Evolutionary conservation across 2,797 vertebrate species (phyloP), one percentile per base, ranked within the genome.

Genomic region (Buphagus erythrorhynchus): DNA sequence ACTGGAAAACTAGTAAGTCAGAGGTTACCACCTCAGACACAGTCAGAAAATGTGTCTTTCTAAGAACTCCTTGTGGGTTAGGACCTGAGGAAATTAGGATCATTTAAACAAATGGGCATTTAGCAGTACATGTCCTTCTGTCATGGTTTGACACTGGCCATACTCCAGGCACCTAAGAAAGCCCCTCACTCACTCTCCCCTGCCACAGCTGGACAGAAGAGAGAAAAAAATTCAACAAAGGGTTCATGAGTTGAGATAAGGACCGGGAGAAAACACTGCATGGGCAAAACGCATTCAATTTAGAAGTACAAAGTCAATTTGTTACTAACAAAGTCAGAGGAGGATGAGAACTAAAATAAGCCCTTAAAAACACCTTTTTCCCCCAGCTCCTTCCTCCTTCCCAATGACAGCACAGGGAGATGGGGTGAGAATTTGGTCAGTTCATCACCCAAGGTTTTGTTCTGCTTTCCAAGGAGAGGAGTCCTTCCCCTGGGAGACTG

Each of bases 1-100:
- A 95, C 24, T 16, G 33, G 69, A 96, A 95, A 97, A 97, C 94
- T 91, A 91, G 26, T 96, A 96, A 94, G 73, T 95, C 90, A 95
- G 65, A 94, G 58, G 88, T 63, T 91, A 88, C 83, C 71, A 93
- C 80, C 81, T 95, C 61, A 72, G 74, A 67, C 72, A 81, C 36
- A 62, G 66, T 38, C 73, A 91, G 19, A 74, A 86, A 66, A 85
- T 75, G 59, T 36, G 49, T 43, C 20, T 94, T 95, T 94, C 79
- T 85, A 69, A 69, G 35, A 86, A 33, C 40, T 96, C 49, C 68
- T 51, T 24, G 22, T 61, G 28, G 12, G 35, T 68, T 66, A 51
- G 40, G 40, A 31, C 49, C 55, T 16, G 28, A 90, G 40, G 35
- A 77, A 91, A 82, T 63, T 28, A 51, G 24, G 12, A 52, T 42